Percentiles rank a stretch among this genome's conserved stretches.
Conservation (phyloP, 2,113 vertebrate genomes). For the Mionectes macconnelli region DNA sequence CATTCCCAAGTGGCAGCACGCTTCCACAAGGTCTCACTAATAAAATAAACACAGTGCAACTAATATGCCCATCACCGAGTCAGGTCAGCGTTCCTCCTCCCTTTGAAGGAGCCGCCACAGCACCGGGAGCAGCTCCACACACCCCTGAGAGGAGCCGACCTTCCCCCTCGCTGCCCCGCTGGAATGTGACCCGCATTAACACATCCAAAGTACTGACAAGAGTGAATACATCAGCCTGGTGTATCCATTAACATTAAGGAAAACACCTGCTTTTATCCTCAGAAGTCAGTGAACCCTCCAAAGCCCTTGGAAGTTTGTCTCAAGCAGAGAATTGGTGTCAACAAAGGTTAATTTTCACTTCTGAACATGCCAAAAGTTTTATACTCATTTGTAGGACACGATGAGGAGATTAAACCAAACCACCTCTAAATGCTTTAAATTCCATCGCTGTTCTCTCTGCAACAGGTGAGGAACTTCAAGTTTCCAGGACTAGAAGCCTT, state of each 20-base stretch:
- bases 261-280: neutral
- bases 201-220: neutral
- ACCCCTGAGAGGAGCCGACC: accelerated
- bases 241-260: neutral
- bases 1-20: neutral
- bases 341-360: neutral
- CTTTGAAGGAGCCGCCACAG: accelerated
- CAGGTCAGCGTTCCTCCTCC: neutral
- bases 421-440: neutral
- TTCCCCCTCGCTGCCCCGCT: neutral
- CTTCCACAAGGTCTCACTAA: neutral
- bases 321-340: neutral
- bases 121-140: neutral
- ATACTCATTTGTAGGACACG: neutral
- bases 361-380: neutral
- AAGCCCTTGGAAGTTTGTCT: neutral
- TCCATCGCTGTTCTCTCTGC: neutral
- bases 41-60: neutral
- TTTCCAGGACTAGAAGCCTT: neutral
- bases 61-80: accelerated
- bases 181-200: slow-evolving; percentile 35
- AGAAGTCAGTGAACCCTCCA: neutral
- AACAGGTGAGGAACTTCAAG: neutral
- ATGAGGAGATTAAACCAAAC: neutral
- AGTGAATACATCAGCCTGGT: slow-evolving; percentile 27